Conservation (phyloP, 2,888 invertebrate genomes). For the Ferrisia virgata region DNA sequence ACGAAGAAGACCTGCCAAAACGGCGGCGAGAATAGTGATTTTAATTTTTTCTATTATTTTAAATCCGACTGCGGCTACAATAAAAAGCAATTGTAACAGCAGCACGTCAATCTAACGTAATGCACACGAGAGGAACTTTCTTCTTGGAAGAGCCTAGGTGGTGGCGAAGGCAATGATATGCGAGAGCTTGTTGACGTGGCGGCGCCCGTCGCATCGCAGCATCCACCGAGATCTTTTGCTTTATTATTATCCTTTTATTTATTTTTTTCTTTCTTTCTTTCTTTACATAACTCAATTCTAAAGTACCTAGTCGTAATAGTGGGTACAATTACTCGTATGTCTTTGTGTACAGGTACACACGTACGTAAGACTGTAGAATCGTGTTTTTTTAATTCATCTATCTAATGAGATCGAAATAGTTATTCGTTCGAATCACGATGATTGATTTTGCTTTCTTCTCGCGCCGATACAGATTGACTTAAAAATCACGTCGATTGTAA, state of each 20-base stretch:
- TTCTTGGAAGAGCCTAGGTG: constrained; percentile 28
- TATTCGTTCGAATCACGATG: not conserved
- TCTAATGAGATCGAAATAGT: no score
- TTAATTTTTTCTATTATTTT: constrained; percentile 34
- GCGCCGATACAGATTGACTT: not conserved
- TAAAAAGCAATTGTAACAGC: not conserved
- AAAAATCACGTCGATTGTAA: not conserved
- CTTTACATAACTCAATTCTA: not conserved
- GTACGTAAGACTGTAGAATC: no score
- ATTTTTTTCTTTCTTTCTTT: no score
- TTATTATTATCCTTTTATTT: no score
- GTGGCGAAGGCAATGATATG: constrained; percentile 11
- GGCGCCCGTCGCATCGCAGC: not conserved
- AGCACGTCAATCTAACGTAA: not conserved
- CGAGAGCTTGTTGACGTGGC: not conserved
- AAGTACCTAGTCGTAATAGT: no score
- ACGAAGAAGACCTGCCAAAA: not conserved
- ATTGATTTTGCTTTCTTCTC: not conserved
- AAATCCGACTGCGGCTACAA: not conserved
- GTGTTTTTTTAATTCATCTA: no score
- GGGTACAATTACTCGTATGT: no score
- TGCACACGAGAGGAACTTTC: constrained; percentile 5
- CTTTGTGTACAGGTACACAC: no score
- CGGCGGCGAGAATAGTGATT: not conserved
- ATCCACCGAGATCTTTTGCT: not conserved